Base-by-base conservation (phyloP, 1,140 invertebrate genomes). In the Drosophila guanche region DNA sequence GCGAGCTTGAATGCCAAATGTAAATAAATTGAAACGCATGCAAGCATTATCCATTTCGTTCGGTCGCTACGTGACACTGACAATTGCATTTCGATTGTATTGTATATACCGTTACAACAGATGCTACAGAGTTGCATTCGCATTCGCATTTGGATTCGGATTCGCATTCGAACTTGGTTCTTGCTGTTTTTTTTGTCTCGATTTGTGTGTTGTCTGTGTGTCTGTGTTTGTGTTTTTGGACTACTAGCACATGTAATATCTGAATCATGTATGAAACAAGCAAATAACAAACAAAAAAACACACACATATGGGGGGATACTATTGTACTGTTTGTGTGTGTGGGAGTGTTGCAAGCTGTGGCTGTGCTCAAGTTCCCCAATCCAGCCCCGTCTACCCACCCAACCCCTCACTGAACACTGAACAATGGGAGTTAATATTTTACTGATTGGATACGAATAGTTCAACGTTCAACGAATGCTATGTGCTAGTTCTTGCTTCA, bases 11-110 rank as follows among this genome's bases (percentile, higher is more conserved):
- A 69, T 69, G 66, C 50, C 66, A 69, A 69, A 69, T 69, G 66
- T 68, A 69, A 69, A 69, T 69, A 69, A 69, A 69, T 69, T 69
- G 66, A 69, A 69, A 69, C 66, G 68, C 66, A 69, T 69, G 66
- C 66, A 69, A 68, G 66, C 66, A 69, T 68, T 69, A 68, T 68
- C 65, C 65, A 68, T 68, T 68, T 65, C 51, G 68, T 48, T 69
- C 50, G 51, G 68, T 68, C 10, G 66, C 63, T 68, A 68, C 65
- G 62, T 68, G 65, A 68, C 65, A 68, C 62, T 68, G 65, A 68
- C 65, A 68, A 68, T 68, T 69, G 66, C 66, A 68, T 48, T 69
- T 69, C 63, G 62, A 69, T 55, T 67, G 62, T 47, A 37, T 37
- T 37, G 33, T 12, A 12, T 12, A 10, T 29, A 29, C 33, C 33